Evolutionary conservation across 2,888 invertebrate genomes (phyloP).

Genomic region (Drosophila borealis): DNA sequence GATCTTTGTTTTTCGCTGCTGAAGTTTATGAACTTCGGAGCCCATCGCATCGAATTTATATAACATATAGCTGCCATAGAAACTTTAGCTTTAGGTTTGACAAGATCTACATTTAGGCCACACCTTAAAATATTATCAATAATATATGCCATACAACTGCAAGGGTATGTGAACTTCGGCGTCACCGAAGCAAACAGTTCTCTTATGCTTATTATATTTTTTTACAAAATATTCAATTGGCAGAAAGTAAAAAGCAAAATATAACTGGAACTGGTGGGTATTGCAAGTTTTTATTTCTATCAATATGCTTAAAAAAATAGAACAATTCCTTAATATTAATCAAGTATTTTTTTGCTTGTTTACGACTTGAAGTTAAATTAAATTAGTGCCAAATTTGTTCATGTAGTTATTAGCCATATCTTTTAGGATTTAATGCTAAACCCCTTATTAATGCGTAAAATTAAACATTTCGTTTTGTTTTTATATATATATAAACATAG

Average conservation of each 20-base stretch:
- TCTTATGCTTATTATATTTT: slow-evolving; percentile 7
- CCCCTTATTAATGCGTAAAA: slow-evolving; percentile 6
- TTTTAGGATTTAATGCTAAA: slow-evolving; percentile 10
- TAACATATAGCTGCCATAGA: slow-evolving; percentile 10
- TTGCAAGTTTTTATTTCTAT: slow-evolving; percentile 57
- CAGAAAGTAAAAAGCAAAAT: slow-evolving; percentile 8
- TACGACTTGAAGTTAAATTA: slow-evolving; percentile 27
- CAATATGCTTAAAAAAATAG: slow-evolving; percentile 48
- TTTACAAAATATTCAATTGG: slow-evolving; percentile 21
- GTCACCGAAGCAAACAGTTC: slow-evolving; percentile 22
- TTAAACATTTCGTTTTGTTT: slow-evolving; percentile 5
- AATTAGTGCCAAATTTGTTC: slow-evolving; percentile 39
- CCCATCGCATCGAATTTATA: neutral
- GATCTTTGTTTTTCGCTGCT: neutral
- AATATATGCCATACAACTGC: slow-evolving; percentile 9
- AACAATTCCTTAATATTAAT: slow-evolving; percentile 8
- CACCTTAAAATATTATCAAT: neutral
- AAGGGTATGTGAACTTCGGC: slow-evolving; percentile 42
- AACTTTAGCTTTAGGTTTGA: neutral
- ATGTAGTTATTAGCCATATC: slow-evolving; percentile 43
- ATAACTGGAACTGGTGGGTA: slow-evolving; percentile 59
- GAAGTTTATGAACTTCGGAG: neutral
- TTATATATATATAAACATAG: slow-evolving; percentile 24
- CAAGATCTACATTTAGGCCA: slow-evolving; percentile 6
- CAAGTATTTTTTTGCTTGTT: slow-evolving; percentile 46